Percentiles rank a stretch among this genome's conserved stretches.
Conservation (phyloP, 2,797 vertebrate species). For the Echiichthys vipera region DNA sequence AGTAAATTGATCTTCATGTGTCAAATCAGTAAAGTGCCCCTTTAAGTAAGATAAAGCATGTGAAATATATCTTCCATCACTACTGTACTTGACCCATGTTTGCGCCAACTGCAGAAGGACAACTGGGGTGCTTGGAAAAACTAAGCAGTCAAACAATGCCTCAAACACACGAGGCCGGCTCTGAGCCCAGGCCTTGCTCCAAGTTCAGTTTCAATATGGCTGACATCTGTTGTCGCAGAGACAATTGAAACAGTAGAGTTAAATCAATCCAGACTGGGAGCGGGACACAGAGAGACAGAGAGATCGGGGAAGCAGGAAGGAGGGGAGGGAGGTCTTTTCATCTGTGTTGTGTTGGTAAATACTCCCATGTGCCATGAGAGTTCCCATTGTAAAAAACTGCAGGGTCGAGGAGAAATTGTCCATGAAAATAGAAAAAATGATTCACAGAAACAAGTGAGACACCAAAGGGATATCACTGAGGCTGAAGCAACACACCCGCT, state of each 20-base stretch:
- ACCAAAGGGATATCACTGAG: background rate
- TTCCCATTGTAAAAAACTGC: slow-evolving; percentile 54
- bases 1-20: background rate
- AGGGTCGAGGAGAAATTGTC: slow-evolving; percentile 48
- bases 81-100: background rate
- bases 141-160: slow-evolving; percentile 40
- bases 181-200: slow-evolving; percentile 33
- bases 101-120: background rate
- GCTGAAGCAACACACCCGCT: slow-evolving; percentile 2
- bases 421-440: slow-evolving; percentile 18
- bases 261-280: slow-evolving; percentile 77
- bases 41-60: slow-evolving; percentile 2
- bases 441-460: slow-evolving; percentile 5
- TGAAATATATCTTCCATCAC: slow-evolving; percentile 3
- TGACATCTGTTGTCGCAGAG: slow-evolving; percentile 74
- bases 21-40: background rate
- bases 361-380: slow-evolving; percentile 70
- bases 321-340: slow-evolving; percentile 43
- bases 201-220: slow-evolving; percentile 67
- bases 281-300: slow-evolving; percentile 35
- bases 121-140: background rate
- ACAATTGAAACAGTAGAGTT: slow-evolving; percentile 61
- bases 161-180: slow-evolving; percentile 41
- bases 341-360: slow-evolving; percentile 67
- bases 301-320: slow-evolving; percentile 1